Evolutionary conservation across 1,140 invertebrate genomes (phyloP).

Genomic region (Vanessa tameamea): DNA sequence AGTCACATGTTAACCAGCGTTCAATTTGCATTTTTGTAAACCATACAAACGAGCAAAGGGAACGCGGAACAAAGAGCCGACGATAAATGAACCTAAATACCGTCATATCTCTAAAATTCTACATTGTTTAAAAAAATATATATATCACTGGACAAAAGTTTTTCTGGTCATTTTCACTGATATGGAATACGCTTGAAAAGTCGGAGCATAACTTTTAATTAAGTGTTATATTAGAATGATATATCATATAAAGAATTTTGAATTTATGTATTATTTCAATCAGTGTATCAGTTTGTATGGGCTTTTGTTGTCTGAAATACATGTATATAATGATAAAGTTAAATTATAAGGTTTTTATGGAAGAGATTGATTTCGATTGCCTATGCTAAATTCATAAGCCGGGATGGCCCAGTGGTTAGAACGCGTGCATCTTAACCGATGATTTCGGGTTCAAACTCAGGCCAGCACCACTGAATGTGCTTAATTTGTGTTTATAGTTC

Average conservation of each 20-base stretch:
- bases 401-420: too few relatives aligned
- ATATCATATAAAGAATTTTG: too few relatives aligned
- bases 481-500: too few relatives aligned
- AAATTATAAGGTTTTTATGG: too few relatives aligned
- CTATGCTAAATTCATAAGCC: too few relatives aligned
- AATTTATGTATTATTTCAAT: neutral
- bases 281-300: too few relatives aligned
- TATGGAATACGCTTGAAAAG: slow-evolving; percentile 13
- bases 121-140: slow-evolving; percentile 28
- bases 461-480: too few relatives aligned
- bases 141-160: slow-evolving; percentile 20
- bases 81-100: slow-evolving; percentile 22
- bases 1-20: neutral
- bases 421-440: too few relatives aligned
- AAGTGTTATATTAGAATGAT: neutral
- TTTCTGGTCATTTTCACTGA: slow-evolving; percentile 13
- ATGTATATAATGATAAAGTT: too few relatives aligned
- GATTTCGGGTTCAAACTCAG: too few relatives aligned
- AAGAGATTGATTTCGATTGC: too few relatives aligned
- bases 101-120: neutral
- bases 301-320: too few relatives aligned
- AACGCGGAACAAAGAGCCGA: slow-evolving; percentile 9
- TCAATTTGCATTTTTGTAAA: slow-evolving; percentile 5
- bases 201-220: neutral
- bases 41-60: neutral